Percentiles rank a stretch among this genome's conserved stretches.
phyloP scores from a whole-genome alignment of 1,140 invertebrate species.

The Mizuhopecten yessoensis region DNA sequence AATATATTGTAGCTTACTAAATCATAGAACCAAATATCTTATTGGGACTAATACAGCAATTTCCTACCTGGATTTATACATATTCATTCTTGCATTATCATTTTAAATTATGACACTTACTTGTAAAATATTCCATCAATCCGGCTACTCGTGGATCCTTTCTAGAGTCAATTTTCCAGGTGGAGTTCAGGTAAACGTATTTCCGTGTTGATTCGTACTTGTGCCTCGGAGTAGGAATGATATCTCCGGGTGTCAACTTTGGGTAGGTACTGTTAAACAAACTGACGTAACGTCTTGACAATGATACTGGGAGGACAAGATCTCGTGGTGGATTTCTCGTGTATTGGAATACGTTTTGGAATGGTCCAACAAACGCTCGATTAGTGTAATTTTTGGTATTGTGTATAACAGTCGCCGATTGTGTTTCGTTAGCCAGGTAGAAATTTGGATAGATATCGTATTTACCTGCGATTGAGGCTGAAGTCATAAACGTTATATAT shows the following conservation, averaged over 20 bases:
- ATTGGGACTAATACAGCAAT: too few relatives aligned
- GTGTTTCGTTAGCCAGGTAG: neutral
- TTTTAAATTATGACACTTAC: neutral
- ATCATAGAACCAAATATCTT: too few relatives aligned
- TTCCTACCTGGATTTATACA: too few relatives aligned
- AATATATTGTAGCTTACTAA: too few relatives aligned
- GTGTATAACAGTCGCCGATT: neutral
- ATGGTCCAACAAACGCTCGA: conserved; percentile 12
- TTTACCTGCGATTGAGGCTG: neutral
- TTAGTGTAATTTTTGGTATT: neutral
- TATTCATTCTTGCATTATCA: too few relatives aligned
- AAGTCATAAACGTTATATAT: neutral
- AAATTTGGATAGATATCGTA: neutral
- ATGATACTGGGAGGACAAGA: neutral
- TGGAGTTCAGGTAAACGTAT: neutral
- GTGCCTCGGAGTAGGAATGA: neutral
- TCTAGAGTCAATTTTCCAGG: conserved; percentile 4
- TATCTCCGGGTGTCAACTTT: neutral
- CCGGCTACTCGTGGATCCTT: neutral
- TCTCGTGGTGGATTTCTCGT: conserved; percentile 19
- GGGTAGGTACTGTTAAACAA: neutral
- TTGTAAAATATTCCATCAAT: neutral
- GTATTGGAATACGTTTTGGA: neutral
- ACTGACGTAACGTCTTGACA: neutral
- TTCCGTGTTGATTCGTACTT: neutral